phyloP scores from a whole-genome alignment of 2,113 vertebrate genomes.

The Naja naja region DNA sequence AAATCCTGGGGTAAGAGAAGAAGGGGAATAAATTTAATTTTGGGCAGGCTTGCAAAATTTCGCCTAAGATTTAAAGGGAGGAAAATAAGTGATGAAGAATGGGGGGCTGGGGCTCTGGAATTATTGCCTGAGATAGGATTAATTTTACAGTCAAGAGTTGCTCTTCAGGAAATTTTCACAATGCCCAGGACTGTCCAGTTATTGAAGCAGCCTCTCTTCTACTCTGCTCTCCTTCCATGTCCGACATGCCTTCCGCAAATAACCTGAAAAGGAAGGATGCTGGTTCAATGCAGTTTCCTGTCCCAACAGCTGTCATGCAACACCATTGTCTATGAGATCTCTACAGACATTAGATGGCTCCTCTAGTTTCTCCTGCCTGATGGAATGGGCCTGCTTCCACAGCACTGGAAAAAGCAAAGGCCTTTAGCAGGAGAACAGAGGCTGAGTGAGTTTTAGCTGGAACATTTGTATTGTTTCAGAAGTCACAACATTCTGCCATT shows the following conservation, averaged over 20 bases:
- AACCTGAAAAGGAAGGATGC: conserved; percentile 14
- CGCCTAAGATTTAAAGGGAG: not conserved
- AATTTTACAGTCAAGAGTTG: not conserved
- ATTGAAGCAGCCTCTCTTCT: not conserved
- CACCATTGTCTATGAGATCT: not conserved
- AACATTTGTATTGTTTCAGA: not conserved
- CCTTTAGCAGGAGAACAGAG: not conserved
- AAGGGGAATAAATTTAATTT: not conserved
- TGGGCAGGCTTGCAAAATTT: not conserved
- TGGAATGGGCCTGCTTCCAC: not conserved
- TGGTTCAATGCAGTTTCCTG: conserved; percentile 11
- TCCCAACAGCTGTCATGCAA: not conserved
- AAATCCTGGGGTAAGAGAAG: not conserved
- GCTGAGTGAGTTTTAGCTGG: not conserved
- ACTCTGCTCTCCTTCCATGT: not conserved
- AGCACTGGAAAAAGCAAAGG: not conserved
- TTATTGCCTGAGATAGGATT: not conserved
- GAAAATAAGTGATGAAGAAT: not conserved
- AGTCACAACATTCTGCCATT: not conserved
- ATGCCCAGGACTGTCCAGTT: not conserved
- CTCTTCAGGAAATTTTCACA: not conserved
- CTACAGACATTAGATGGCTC: not conserved
- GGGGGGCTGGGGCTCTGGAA: not conserved
- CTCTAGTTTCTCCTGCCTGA: not conserved
- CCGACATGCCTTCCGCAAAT: conserved; percentile 11